A percentile compares a stretch with the other conserved stretches of the same genome.
Conservation (phyloP, 1,140 invertebrate genomes). For the Drosophila obscura region DNA sequence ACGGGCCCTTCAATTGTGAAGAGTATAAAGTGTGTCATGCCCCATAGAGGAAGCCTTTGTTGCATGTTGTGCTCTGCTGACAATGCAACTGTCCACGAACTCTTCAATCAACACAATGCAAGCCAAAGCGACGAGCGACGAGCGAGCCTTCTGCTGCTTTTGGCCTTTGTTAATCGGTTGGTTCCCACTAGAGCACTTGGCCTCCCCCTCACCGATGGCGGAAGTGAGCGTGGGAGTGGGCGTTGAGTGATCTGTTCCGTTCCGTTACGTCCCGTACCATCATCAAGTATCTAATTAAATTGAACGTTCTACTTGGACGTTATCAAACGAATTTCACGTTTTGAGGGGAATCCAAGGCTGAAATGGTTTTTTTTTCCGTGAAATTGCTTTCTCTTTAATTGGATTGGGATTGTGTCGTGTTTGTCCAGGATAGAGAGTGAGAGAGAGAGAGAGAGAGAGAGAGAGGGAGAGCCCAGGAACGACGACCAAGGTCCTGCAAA, state of each 20-base stretch:
- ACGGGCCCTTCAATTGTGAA: constrained; percentile 3
- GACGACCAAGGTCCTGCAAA: constrained; percentile 39
- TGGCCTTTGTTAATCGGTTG: constrained; percentile 59
- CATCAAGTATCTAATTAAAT: constrained; percentile 72
- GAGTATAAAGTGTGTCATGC: constrained; percentile 57
- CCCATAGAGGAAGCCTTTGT: constrained; percentile 42
- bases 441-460: no score
- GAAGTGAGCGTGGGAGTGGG: not conserved
- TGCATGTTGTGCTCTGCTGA: constrained; percentile 41
- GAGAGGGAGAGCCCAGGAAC: not conserved
- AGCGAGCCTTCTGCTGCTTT: constrained; percentile 27
- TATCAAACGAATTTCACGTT: constrained; percentile 51
- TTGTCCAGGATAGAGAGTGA: constrained; percentile 16
- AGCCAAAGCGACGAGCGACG: constrained; percentile 18
- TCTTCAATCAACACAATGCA: constrained; percentile 52
- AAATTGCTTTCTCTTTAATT: constrained; percentile 78
- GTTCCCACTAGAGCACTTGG: constrained; percentile 30
- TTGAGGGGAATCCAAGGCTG: constrained; percentile 39
- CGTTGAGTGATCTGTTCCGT: not conserved
- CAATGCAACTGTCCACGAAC: constrained; percentile 64
- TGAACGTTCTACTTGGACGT: constrained; percentile 51
- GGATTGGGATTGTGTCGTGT: constrained; percentile 56
- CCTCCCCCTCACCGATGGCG: constrained; percentile 6
- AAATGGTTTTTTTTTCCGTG: constrained; percentile 41
- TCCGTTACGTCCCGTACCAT: no score